These are phyloP conservation scores for Odontomyia ornata DNA, from an alignment of 2,888 invertebrate genomes.

Conservation along the genomic window DNA sequence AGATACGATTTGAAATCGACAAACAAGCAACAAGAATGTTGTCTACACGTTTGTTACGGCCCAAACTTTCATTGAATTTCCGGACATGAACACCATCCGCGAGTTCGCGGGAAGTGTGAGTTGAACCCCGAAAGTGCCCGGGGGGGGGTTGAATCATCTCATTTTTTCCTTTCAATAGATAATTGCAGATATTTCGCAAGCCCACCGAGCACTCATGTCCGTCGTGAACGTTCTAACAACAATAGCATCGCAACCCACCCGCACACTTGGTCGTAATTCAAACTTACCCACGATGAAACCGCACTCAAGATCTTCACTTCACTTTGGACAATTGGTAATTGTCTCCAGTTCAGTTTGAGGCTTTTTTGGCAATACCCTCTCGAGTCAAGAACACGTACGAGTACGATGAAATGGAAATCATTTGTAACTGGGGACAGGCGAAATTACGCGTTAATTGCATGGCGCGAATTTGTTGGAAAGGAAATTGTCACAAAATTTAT, in stretches of 20 bases:
- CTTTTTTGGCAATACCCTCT: conserved; percentile 24
- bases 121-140: conserved; percentile 4
- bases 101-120: not conserved
- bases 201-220: conserved; percentile 8
- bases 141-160: not conserved
- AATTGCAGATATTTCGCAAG: conserved; percentile 30
- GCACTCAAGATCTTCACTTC: conserved; percentile 3
- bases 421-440: conserved; percentile 11
- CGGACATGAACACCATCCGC: conserved; percentile 15
- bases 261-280: not conserved
- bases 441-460: conserved; percentile 38
- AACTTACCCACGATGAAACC: not conserved
- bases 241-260: conserved; percentile 11
- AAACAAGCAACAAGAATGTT: conserved; percentile 17
- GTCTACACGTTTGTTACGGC: conserved; percentile 9
- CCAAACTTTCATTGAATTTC: conserved; percentile 29
- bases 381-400: not conserved
- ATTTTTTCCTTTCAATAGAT: conserved; percentile 15
- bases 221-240: conserved; percentile 30
- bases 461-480: conserved; percentile 19
- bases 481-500: conserved; percentile 33
- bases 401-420: not conserved
- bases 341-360: not conserved
- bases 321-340: conserved; percentile 30
- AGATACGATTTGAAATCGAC: not conserved